Evolutionary conservation across 2,797 vertebrate genomes (phyloP).

Genomic region (Lepus townsendii): DNA sequence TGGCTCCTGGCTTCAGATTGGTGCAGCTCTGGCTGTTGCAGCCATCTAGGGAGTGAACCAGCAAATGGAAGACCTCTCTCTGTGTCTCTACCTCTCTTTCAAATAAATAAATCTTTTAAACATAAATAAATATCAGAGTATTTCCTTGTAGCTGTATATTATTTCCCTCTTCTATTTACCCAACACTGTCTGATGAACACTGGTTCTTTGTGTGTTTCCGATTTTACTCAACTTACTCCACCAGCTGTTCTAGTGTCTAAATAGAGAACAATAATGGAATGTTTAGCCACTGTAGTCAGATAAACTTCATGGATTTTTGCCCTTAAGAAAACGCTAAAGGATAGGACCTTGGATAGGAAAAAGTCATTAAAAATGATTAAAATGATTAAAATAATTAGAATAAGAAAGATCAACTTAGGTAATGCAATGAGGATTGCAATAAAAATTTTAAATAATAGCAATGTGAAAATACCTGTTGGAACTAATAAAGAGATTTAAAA

Average conservation of each 20-base stretch:
- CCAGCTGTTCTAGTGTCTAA: neutral
- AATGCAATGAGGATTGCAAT: neutral
- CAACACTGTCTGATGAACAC: slow-evolving; percentile 2
- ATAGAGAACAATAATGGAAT: neutral
- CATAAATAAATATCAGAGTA: neutral
- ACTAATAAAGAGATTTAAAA: neutral
- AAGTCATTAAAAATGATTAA: neutral
- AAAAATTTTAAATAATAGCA: neutral
- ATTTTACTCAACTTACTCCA: neutral
- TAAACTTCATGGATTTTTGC: neutral
- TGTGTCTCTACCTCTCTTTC: too few species aligned
- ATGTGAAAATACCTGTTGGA: neutral
- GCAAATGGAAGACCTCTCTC: too few species aligned
- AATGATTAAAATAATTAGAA: slow-evolving; percentile 5
- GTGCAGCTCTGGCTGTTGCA: too few species aligned
- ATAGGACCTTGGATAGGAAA: neutral
- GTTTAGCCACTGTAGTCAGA: slow-evolving; percentile 6
- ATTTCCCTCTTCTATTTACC: neutral
- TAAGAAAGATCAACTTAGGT: neutral
- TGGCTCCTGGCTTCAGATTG: too few species aligned
- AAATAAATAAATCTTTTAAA: too few species aligned
- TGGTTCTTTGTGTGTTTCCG: neutral
- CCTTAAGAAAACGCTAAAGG: neutral
- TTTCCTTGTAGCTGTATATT: neutral
- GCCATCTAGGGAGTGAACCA: too few species aligned